These are phyloP conservation scores for Bettongia penicillata DNA, from an alignment of 2,113 vertebrate genomes.

Conservation along the genomic window DNA sequence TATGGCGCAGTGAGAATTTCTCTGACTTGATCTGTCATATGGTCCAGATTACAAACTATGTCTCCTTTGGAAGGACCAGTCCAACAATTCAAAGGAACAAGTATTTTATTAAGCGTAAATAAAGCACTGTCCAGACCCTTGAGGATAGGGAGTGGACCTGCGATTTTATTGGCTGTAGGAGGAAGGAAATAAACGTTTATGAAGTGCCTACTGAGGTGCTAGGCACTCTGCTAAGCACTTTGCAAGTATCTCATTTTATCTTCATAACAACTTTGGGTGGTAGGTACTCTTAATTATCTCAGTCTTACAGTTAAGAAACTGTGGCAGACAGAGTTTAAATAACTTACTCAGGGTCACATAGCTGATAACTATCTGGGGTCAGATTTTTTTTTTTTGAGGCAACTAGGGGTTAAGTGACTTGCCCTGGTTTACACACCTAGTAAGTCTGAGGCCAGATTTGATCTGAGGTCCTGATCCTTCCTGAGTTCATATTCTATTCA, in stretches of 20 bases:
- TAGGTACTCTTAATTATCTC: not conserved
- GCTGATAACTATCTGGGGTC: not conserved
- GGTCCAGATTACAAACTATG: not conserved
- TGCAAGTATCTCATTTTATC: not conserved
- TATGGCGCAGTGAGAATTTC: not conserved
- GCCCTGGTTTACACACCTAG: not conserved
- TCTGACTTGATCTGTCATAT: not conserved
- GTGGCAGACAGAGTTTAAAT: not conserved
- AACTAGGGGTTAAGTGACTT: not conserved
- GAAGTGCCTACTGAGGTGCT: not conserved
- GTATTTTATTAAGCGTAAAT: not conserved
- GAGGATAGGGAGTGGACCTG: not conserved
- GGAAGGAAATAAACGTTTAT: not conserved
- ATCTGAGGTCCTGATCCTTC: not conserved
- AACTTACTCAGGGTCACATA: not conserved
- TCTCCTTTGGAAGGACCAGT: not conserved
- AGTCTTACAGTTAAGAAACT: not conserved
- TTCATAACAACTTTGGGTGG: not conserved
- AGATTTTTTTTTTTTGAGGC: not conserved
- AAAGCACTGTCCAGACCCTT: not conserved
- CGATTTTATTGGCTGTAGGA: not conserved
- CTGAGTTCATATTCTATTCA: too few relatives aligned
- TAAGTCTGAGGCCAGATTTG: not conserved
- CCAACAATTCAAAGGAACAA: not conserved
- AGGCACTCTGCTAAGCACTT: not conserved